Conservation (phyloP, 2,888 invertebrate genomes). For the Acanthococcus lagerstroemiae region DNA sequence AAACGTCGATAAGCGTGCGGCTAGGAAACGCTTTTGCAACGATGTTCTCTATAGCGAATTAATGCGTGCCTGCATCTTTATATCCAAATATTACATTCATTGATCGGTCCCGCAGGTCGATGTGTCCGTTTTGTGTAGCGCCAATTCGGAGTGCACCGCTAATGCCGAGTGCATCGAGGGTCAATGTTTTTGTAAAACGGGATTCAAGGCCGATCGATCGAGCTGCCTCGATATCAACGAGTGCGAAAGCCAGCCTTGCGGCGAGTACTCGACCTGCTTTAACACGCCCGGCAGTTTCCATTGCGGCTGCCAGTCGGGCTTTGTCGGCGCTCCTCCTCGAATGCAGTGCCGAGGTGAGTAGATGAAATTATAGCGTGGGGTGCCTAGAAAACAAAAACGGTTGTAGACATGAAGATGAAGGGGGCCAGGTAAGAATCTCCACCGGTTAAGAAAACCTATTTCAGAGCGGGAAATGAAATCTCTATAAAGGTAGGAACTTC, state of each 20-base stretch:
- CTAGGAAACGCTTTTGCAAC: too few relatives aligned
- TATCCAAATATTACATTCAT: too few relatives aligned
- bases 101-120: constrained; percentile 68
- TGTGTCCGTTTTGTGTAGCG: constrained; percentile 71
- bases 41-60: too few relatives aligned
- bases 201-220: constrained; percentile 69
- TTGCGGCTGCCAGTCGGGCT: constrained; percentile 73
- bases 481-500: too few relatives aligned
- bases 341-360: constrained; percentile 56
- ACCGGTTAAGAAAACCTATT: too few relatives aligned
- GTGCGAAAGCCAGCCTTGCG: constrained; percentile 59
- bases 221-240: constrained; percentile 74
- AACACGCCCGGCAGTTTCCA: constrained; percentile 71
- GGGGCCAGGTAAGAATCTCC: too few relatives aligned
- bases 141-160: constrained; percentile 83
- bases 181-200: constrained; percentile 80
- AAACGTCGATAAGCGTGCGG: too few relatives aligned
- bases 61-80: too few relatives aligned
- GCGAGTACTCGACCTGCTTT: constrained; percentile 62
- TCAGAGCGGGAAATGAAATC: too few relatives aligned
- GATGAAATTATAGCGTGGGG: too few relatives aligned
- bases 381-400: too few relatives aligned
- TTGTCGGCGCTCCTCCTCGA: constrained; percentile 70
- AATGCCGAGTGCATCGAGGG: constrained; percentile 81
- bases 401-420: too few relatives aligned